Evolutionary conservation across 2,888 invertebrate genomes (phyloP).

Genomic region (Carabus problematicus): DNA sequence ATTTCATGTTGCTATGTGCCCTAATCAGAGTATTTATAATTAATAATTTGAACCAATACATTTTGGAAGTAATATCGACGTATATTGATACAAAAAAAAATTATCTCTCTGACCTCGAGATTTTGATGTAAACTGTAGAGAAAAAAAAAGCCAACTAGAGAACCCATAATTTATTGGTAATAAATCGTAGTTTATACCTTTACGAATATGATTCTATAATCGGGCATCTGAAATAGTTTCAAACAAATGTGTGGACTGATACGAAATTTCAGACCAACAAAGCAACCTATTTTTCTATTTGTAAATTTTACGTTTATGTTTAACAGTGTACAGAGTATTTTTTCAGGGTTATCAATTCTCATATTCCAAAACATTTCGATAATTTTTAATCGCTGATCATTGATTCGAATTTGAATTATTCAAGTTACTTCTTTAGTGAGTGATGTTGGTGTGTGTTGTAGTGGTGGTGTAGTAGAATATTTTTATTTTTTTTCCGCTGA

Average conservation of each 20-base stretch:
- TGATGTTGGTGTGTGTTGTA: background rate
- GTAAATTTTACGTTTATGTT: background rate
- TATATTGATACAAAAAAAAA: conserved; percentile 40
- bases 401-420: conserved; percentile 20
- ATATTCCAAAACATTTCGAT: conserved; percentile 30
- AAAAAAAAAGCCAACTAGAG: conserved; percentile 14
- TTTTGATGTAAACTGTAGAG: conserved; percentile 19
- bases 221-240: too few species aligned
- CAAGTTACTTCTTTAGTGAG: conserved; percentile 6
- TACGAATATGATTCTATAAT: too few species aligned
- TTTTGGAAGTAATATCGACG: conserved; percentile 29
- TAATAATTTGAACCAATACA: conserved; percentile 33
- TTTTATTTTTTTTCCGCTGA: conserved; percentile 17
- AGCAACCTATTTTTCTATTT: too few species aligned
- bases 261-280: too few species aligned
- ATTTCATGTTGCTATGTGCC: conserved; percentile 30
- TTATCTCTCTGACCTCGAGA: conserved; percentile 34
- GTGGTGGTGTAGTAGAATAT: conserved; percentile 3
- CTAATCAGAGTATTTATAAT: conserved; percentile 34
- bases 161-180: conserved; percentile 27
- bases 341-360: conserved; percentile 39
- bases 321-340: conserved; percentile 8
- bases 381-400: conserved; percentile 36
- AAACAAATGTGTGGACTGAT: too few species aligned
- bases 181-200: conserved; percentile 24